Base-by-base conservation (phyloP, 2,113 vertebrate genomes). In the Pteropus alecto region DNA sequence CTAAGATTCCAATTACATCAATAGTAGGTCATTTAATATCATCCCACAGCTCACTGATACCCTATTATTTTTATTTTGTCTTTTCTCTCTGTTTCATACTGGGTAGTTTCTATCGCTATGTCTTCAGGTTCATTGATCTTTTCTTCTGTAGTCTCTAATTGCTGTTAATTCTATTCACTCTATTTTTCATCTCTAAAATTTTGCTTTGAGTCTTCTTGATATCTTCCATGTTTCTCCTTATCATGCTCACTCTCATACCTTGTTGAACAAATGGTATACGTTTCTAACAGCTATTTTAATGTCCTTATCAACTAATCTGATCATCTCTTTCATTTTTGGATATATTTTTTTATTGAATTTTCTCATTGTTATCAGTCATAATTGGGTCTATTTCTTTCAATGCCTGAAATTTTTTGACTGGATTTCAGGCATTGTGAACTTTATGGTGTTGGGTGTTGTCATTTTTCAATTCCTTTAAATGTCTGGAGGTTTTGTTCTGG, bases 301-400 rank as follows among this genome's bases (percentile, higher is more conserved):
- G 60, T 43, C 70, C 48, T 89, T 97, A 56, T 74, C 56, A 60
- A 54, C 26, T 54, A 76, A 84, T 65, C 60, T 78, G 56, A 83
- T 93, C 24, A 63, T 90, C 38, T 63, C 12, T 85, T 76, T 82
- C 24, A 71, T 73, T 71, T 81, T 3, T 9, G 30, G 24, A 21
- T 81, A 78, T 94, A 12, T 90, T 97, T 95, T 81, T 74, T 46
- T 33, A 76, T 38, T 71, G 46, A 35, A 38, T 91, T 96, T 95
- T 92, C 48, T 82, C 16, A 73, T 94, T 71, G 60, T 70, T 46
- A 11, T 38, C n/a, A 71, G 11, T 41, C 11, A 78, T 8, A 84
- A 60, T 70, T 56, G 74, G 74, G 65, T 77, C n/a, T 56, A 15
- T 95, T 85, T 68, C 74, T 87, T 76, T 87, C 22, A 35, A 79